Conservation (phyloP, 2,113 vertebrate genomes). For the Sitta europaea region DNA sequence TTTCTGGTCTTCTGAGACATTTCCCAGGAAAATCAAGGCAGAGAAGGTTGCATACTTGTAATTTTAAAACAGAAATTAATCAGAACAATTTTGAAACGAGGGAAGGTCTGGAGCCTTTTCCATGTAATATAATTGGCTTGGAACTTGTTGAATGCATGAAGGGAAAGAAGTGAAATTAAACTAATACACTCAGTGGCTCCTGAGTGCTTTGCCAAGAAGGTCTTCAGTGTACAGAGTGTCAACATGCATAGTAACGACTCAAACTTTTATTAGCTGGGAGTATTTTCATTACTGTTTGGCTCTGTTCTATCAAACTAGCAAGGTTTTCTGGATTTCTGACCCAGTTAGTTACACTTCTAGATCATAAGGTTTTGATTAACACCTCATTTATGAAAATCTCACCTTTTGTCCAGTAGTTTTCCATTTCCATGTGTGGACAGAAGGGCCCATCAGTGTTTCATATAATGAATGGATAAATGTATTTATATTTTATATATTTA, state of each 20-base stretch:
- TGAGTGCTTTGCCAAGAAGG: conserved; percentile 63
- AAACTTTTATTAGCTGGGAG: conserved; percentile 48
- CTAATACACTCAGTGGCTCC: conserved; percentile 58
- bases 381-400: conserved; percentile 23
- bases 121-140: conserved; percentile 20
- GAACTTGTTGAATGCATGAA: conserved; percentile 56
- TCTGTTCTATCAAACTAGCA: neutral
- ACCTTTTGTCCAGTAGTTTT: neutral
- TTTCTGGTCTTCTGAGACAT: conserved; percentile 36
- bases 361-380: conserved; percentile 30
- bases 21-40: conserved; percentile 48
- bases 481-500: neutral
- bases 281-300: conserved; percentile 46
- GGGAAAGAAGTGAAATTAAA: conserved; percentile 60
- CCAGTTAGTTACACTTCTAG: neutral
- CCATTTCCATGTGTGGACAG: neutral
- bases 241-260: conserved; percentile 21
- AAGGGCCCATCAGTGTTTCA: neutral
- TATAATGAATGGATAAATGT: neutral
- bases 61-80: conserved; percentile 60
- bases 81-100: neutral
- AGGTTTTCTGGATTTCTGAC: conserved; percentile 33
- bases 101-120: conserved; percentile 48
- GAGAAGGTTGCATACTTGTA: conserved; percentile 26
- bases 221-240: conserved; percentile 52